These are phyloP conservation scores for Orthonyx spaldingii DNA, from an alignment of 2,113 vertebrate species.

Conservation along the genomic window DNA sequence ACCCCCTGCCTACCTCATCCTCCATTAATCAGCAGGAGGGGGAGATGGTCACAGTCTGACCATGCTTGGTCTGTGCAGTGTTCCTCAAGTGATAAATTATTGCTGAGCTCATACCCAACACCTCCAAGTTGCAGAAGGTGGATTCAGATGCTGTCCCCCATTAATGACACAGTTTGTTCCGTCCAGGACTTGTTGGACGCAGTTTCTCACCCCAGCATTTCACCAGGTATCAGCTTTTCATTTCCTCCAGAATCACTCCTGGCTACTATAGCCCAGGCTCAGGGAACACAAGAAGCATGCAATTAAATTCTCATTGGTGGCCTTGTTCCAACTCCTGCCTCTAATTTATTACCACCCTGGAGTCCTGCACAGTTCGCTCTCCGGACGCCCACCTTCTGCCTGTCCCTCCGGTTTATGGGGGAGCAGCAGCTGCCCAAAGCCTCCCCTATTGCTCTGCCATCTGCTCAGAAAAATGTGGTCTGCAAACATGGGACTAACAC, in stretches of 20 bases:
- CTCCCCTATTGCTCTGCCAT: background rate
- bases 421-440: background rate
- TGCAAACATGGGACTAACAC: background rate
- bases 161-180: background rate
- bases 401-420: background rate
- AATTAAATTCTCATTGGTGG: background rate
- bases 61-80: background rate
- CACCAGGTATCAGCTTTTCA: background rate
- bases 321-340: background rate
- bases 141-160: accelerated
- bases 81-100: background rate
- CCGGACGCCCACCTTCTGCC: background rate
- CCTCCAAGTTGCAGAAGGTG: background rate
- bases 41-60: background rate
- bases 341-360: background rate
- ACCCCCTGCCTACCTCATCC: background rate
- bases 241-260: background rate
- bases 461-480: background rate
- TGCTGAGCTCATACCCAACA: background rate
- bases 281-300: background rate
- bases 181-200: accelerated
- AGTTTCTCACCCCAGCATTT: background rate
- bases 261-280: background rate
- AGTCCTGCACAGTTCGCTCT: background rate
- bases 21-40: background rate